Percentiles rank a stretch among this genome's conserved stretches.
Conservation (phyloP, 1,140 invertebrate species). For the Xylocopa sonorina region DNA sequence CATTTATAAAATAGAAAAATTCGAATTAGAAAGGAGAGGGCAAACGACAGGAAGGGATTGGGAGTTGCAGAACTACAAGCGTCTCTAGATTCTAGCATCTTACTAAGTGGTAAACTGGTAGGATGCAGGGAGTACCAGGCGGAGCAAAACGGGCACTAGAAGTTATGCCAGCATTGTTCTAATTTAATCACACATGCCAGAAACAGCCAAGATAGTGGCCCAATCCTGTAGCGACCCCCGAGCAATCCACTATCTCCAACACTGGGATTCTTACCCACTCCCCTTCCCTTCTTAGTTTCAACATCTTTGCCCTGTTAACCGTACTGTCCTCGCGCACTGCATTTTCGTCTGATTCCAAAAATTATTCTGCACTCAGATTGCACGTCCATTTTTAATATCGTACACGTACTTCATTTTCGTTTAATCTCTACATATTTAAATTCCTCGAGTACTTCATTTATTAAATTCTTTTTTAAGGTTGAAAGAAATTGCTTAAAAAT, state of each 20-base stretch:
- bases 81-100: too few species aligned
- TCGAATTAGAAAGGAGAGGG: too few species aligned
- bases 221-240: slow-evolving; percentile 57
- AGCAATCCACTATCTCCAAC: slow-evolving; percentile 45
- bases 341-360: too few species aligned
- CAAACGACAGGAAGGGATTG: too few species aligned
- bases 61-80: slow-evolving; percentile 43
- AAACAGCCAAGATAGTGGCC: slow-evolving; percentile 67
- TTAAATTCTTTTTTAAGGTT: too few species aligned
- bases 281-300: not conserved
- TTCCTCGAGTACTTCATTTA: too few species aligned
- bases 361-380: too few species aligned
- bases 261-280: slow-evolving; percentile 38
- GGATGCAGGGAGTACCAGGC: slow-evolving; percentile 8
- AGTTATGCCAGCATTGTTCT: slow-evolving; percentile 77
- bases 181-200: slow-evolving; percentile 78
- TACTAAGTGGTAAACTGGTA: slow-evolving; percentile 67
- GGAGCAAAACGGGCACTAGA: slow-evolving; percentile 51
- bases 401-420: too few species aligned
- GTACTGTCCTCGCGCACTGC: not conserved
- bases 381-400: too few species aligned
- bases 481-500: too few species aligned
- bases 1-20: too few species aligned
- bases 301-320: not conserved
- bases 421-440: too few species aligned